Percentiles rank a stretch among this genome's conserved stretches.
Conservation (phyloP, 2,113 vertebrate genomes). For the Potamarius usumacintae region DNA sequence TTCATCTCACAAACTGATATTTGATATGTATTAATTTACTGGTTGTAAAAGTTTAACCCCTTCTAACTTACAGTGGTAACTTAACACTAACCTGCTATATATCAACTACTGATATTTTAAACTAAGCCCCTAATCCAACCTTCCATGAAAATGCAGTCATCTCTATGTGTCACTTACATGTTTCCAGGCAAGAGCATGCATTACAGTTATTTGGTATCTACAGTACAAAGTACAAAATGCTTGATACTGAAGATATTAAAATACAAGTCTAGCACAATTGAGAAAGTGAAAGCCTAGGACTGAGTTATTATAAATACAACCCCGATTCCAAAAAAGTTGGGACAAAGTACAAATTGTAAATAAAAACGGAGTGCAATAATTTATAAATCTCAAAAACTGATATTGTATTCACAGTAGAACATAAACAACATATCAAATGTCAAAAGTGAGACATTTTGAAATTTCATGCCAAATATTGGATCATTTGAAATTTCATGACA, state of each 20-base stretch:
- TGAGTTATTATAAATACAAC: background rate
- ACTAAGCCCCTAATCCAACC: background rate
- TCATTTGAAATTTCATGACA: too few species aligned
- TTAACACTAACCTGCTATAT: background rate
- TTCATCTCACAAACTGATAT: slow-evolving; percentile 26
- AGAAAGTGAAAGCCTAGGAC: background rate
- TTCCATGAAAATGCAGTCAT: background rate
- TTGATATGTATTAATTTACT: slow-evolving; percentile 18
- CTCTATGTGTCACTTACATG: background rate
- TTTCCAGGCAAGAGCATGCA: background rate
- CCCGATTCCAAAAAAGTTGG: too few species aligned
- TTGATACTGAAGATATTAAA: background rate
- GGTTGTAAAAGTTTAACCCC: background rate
- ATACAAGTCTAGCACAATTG: background rate
- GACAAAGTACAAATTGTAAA: too few species aligned
- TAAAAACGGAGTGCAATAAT: too few species aligned
- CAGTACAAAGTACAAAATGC: background rate
- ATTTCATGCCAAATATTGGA: too few species aligned
- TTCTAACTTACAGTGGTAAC: background rate
- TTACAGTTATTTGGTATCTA: background rate
- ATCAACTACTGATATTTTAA: background rate
- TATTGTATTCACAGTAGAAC: too few species aligned
- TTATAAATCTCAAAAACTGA: too few species aligned
- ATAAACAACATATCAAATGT: too few species aligned
- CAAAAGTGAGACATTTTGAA: too few species aligned